A percentile compares a stretch with the other conserved stretches of the same genome.
These are phyloP conservation scores for Trematomus loennbergii DNA, from an alignment of 2,113 vertebrate species.

Conservation along the genomic window DNA sequence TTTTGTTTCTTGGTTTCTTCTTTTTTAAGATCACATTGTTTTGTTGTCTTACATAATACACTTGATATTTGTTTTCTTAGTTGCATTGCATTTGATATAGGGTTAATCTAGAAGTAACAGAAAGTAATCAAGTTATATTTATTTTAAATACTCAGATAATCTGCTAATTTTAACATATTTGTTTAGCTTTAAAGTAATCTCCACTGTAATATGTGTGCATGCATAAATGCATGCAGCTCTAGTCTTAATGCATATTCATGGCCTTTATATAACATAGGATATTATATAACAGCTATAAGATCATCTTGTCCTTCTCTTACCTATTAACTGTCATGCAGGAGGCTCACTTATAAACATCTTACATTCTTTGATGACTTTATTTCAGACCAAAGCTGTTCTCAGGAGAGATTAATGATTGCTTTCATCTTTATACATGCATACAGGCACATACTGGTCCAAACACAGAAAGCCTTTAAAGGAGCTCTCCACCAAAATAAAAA, in stretches of 20 bases:
- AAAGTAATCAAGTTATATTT: too few relatives aligned
- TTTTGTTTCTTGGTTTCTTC: too few relatives aligned
- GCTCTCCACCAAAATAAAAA: too few relatives aligned
- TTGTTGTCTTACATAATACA: too few relatives aligned
- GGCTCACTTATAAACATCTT: background rate
- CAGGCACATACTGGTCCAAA: background rate
- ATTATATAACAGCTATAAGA: background rate
- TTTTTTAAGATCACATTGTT: too few relatives aligned
- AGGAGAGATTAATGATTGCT: background rate
- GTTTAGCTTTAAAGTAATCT: too few relatives aligned
- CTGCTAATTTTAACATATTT: too few relatives aligned
- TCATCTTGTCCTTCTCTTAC: background rate
- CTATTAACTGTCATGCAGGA: background rate
- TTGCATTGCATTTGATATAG: too few relatives aligned
- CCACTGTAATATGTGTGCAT: background rate
- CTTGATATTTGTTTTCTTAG: too few relatives aligned
- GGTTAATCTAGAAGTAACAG: too few relatives aligned
- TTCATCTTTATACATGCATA: background rate
- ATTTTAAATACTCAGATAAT: too few relatives aligned
- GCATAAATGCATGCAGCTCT: background rate
- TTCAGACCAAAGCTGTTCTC: background rate
- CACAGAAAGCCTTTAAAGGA: background rate
- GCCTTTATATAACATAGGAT: background rate
- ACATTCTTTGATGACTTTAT: background rate
- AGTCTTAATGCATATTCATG: conserved; percentile 5